Base-by-base conservation (phyloP, 2,113 vertebrate species). In the Ictidomys tridecemlineatus region DNA sequence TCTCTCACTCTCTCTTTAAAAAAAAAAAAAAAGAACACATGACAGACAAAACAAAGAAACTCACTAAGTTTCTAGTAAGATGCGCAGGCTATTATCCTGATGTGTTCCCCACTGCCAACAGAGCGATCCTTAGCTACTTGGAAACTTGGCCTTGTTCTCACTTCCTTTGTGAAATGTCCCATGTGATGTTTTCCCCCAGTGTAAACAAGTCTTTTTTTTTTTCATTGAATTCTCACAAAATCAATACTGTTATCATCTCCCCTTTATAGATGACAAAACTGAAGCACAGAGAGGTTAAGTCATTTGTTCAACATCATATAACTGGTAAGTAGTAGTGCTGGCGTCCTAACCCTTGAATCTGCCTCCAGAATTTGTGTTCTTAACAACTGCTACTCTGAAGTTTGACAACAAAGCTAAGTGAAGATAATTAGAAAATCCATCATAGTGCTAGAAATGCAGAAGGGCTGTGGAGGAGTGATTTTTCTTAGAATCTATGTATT, bases 351-450 rank as follows among this genome's bases (percentile, higher is more conserved):
- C 16, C 30, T 73, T 45, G n/a, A 67, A 16, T 90, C 37, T 13
- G 37, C 37, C 53, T 67, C 42, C 28, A 78, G 83, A 76, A 30
- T 34, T 18, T 65, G 34, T 61, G 73, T 51, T 85, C 84, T 96
- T 73, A 92, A 32, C 37, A 93, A 91, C 28, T 67, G 63, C 84
- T 85, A 34, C 79, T 94, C 70, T 56, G 77, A 32, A 42, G 63
- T 83, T 61, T 92, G 45, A 84, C 48, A 67, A 80, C 77, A 93
- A 78, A 76, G 63, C 56, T 88, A 80, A 91, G 28, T 82, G 73
- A 95, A 93, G 56, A 89, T 70, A 61, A 94, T 91, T n/a, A 91
- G 45, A 74, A 93, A 85, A 93, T 74, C 20, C 16, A 67, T 39
- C 42, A 34, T 56, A 72, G 37, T 34, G 61, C 17, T 88, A 88